A percentile compares a stretch with the other conserved stretches of the same genome.
These are phyloP conservation scores for Lomographa bimaculata DNA, from an alignment of 2,888 invertebrate genomes.

Conservation along the genomic window DNA sequence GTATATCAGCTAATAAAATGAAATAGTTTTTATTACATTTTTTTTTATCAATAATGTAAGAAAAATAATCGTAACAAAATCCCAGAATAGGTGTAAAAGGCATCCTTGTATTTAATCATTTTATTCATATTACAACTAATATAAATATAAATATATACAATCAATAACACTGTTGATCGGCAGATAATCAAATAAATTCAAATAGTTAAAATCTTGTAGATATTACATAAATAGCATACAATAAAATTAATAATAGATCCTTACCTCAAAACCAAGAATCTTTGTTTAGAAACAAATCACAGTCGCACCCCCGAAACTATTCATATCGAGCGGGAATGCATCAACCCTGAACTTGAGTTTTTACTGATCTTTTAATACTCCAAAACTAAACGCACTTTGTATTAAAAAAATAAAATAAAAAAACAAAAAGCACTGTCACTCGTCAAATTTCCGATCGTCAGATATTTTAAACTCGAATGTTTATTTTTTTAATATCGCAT, in stretches of 20 bases:
- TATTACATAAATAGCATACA: too few species aligned
- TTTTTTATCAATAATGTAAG: too few species aligned
- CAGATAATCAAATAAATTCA: too few species aligned
- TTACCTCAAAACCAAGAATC: constrained; percentile 28
- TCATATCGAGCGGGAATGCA: constrained; percentile 79
- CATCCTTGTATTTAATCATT: too few species aligned
- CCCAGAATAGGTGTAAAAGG: too few species aligned
- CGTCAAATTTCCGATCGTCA: constrained; percentile 44
- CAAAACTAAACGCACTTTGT: constrained; percentile 49
- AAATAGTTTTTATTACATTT: too few species aligned
- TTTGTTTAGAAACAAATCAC: constrained; percentile 36
- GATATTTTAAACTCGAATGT: constrained; percentile 33
- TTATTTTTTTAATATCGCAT: constrained; percentile 42
- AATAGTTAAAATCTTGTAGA: too few species aligned
- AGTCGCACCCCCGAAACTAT: constrained; percentile 45
- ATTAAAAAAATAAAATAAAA: constrained; percentile 39
- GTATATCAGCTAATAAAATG: too few species aligned
- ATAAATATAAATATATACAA: too few species aligned
- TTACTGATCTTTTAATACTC: constrained; percentile 61
- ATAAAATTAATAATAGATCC: constrained; percentile 7
- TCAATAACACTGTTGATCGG: too few species aligned
- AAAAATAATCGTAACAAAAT: too few species aligned
- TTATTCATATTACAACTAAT: too few species aligned
- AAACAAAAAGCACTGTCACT: constrained; percentile 48
- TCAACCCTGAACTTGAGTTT: constrained; percentile 78